Percentiles rank a stretch among this genome's conserved stretches.
Evolutionary conservation across 2,113 vertebrate species (phyloP).

Genomic region (Rutilus rutilus): DNA sequence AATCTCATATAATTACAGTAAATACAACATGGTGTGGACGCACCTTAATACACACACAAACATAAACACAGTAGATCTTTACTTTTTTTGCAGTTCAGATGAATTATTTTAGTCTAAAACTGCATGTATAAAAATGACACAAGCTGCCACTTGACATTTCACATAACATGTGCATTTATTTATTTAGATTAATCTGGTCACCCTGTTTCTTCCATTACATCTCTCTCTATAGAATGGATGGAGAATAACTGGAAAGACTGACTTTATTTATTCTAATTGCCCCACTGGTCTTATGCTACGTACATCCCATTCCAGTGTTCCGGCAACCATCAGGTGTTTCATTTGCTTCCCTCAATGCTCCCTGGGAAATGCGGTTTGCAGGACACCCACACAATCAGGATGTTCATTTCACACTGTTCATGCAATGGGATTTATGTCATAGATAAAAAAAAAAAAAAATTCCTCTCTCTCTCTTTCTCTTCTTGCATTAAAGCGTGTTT

Average conservation of each 20-base stretch:
- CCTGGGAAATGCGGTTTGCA: slow-evolving; percentile 42
- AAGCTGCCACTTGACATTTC: neutral
- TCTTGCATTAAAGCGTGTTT: slow-evolving; percentile 21
- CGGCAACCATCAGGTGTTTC: slow-evolving; percentile 49
- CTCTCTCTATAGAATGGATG: neutral
- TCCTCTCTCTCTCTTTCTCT: slow-evolving; percentile 17
- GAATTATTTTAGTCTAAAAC: too few species aligned
- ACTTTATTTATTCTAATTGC: slow-evolving; percentile 25
- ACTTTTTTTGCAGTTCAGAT: too few species aligned
- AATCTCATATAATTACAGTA: too few species aligned
- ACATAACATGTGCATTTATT: neutral
- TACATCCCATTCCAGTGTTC: slow-evolving; percentile 33
- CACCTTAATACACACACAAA: too few species aligned
- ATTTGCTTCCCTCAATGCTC: slow-evolving; percentile 32
- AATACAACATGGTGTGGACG: too few species aligned
- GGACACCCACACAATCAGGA: slow-evolving; percentile 46
- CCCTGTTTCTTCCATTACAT: neutral
- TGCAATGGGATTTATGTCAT: slow-evolving; percentile 44
- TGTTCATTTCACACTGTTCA: slow-evolving; percentile 42
- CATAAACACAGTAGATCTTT: too few species aligned
- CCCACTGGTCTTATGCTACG: neutral
- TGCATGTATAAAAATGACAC: neutral
- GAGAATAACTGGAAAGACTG: neutral
- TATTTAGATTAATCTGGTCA: neutral
- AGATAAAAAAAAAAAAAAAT: too few species aligned